Base-by-base conservation (phyloP, 2,888 invertebrate species). In the Ctenicera cuprea region DNA sequence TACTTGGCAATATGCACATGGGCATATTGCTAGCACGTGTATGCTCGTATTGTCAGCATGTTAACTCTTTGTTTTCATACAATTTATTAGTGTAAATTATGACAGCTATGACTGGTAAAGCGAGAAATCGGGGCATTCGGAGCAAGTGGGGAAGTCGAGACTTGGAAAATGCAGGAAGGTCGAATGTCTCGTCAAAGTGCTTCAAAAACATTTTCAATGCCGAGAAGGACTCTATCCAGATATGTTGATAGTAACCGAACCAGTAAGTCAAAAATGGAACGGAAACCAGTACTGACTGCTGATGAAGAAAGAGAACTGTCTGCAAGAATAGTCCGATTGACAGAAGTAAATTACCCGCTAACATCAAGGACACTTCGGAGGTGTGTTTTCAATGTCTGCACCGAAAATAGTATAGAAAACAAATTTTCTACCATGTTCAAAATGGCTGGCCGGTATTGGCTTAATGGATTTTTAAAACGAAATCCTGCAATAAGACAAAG, bases 171-270 rank as follows among this genome's bases (percentile, higher is more conserved):
- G 43, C 43, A 43, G 43, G n/a, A n/a, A 3, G 16, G 16, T n/a
- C 43, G 43, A n/a, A 43, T 43, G 43, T 43, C 43, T 43, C 43
- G 43, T 43, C 43, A 16, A 16, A 16, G 3, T n/a, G 16, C 43
- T 43, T n/a, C n/a, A n/a, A 43, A 16, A 43, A 43, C 43, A 43
- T 43, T 43, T 43, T 43, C 16, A 43, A 43, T 43, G n/a, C 43
- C 43, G 2, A n/a, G n/a, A n/a, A n/a, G n/a, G n/a, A n/a, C 43
- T 16, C n/a, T 43, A 43, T 43, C 43, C 43, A 43, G 43, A 43
- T 43, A 43, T 16, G 16, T 43, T 43, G 43, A 43, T 43, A 16
- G 16, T 43, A 43, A 16, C 43, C 43, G 43, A 43, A 43, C 14
- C 43, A 43, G 16, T 43, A 43, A 43, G 43, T 43, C 16, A 43